Conservation (phyloP, 2,888 invertebrate genomes). For the Crioceris asparagi region DNA sequence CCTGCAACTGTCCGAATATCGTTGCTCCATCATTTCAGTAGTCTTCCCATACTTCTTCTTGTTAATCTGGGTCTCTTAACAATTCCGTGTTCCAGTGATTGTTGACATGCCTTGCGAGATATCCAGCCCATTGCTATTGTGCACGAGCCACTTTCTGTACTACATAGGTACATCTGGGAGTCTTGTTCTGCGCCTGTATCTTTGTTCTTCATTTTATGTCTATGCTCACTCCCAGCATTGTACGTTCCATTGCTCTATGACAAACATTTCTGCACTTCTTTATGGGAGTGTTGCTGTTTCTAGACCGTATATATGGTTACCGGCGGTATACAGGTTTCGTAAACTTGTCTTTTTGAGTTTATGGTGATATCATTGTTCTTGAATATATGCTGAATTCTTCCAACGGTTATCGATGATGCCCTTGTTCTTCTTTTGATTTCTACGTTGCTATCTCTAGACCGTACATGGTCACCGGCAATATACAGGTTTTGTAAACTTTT, state of each 20-base stretch:
- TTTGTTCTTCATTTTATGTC: no score
- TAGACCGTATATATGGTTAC: no score
- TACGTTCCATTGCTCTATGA: no score
- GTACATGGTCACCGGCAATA: not conserved
- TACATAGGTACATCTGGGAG: slow-evolving; percentile 2
- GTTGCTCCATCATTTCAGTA: slow-evolving; percentile 8
- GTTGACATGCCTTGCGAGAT: slow-evolving; percentile 5
- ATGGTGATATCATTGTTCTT: no score
- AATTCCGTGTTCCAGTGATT: slow-evolving; percentile 5
- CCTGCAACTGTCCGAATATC: slow-evolving; percentile 1
- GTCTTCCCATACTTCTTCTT: slow-evolving; percentile 8
- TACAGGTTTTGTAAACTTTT: slow-evolving; percentile 1
- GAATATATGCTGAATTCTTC: no score
- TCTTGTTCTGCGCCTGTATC: not conserved
- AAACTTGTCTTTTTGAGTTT: no score
- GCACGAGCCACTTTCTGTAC: not conserved
- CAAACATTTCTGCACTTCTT: no score
- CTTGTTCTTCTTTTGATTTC: no score
- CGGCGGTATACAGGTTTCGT: no score
- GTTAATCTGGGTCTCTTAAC: slow-evolving; percentile 5
- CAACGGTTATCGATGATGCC: no score
- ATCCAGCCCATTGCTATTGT: slow-evolving; percentile 7
- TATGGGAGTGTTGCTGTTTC: no score
- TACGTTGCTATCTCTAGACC: not conserved
- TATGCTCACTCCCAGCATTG: no score